These are phyloP conservation scores for Scrobipalpa atriplicella DNA, from an alignment of 2,888 invertebrate genomes.

Conservation along the genomic window DNA sequence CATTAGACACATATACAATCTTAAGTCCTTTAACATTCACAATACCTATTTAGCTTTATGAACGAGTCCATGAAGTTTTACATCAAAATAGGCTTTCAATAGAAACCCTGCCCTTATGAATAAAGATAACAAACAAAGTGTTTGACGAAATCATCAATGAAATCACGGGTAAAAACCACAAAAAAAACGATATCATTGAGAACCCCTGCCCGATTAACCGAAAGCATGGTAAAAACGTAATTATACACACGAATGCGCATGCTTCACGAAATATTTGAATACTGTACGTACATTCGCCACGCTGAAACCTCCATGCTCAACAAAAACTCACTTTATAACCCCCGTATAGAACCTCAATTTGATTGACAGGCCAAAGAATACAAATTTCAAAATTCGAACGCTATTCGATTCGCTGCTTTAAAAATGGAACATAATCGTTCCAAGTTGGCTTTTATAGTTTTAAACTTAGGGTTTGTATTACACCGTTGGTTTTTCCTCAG, in stretches of 20 bases:
- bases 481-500: conserved; percentile 34
- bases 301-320: conserved; percentile 46
- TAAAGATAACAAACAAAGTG: neutral
- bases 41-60: too few relatives aligned
- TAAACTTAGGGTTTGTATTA: conserved; percentile 45
- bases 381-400: conserved; percentile 55
- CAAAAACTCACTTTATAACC: conserved; percentile 37
- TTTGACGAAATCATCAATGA: conserved; percentile 4
- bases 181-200: conserved; percentile 36
- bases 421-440: conserved; percentile 30
- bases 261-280: conserved; percentile 74
- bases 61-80: too few relatives aligned
- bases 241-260: conserved; percentile 73
- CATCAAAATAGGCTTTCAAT: too few relatives aligned
- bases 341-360: conserved; percentile 31
- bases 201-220: conserved; percentile 63
- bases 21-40: too few relatives aligned
- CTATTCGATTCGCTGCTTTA: conserved; percentile 55
- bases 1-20: too few relatives aligned
- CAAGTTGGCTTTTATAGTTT: conserved; percentile 34
- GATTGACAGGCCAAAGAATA: conserved; percentile 33
- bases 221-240: conserved; percentile 65
- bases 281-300: conserved; percentile 61
- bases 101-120: too few relatives aligned
- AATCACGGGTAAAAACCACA: neutral